A percentile compares a stretch with the other conserved stretches of the same genome.
phyloP scores from a whole-genome alignment of 2,797 vertebrate genomes.

The Phoxinus dragarum region DNA sequence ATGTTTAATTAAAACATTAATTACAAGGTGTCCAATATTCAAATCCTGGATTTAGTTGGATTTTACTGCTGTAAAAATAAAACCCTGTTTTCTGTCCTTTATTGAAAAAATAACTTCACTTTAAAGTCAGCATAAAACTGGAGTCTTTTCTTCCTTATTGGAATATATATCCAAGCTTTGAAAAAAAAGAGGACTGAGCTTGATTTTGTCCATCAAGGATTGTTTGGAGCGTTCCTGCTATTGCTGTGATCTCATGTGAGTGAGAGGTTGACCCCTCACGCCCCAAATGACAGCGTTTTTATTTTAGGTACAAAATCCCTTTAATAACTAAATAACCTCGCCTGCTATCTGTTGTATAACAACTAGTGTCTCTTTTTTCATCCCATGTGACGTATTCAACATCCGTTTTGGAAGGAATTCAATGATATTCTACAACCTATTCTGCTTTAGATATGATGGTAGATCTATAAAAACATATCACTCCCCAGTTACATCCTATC shows the following conservation, averaged over 20 bases:
- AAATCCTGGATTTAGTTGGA: background rate
- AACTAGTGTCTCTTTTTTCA: background rate
- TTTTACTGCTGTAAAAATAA: background rate
- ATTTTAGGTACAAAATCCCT: background rate
- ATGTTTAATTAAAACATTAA: background rate
- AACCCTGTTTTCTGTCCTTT: background rate
- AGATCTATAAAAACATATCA: slow-evolving; percentile 9
- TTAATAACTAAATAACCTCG: background rate
- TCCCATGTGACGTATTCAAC: background rate
- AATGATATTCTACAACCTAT: background rate
- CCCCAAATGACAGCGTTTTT: background rate
- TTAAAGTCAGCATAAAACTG: background rate
- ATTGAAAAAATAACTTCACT: background rate
- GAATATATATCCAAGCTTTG: background rate
- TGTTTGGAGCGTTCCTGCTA: background rate
- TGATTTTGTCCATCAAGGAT: background rate
- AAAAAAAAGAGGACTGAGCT: too few species aligned
- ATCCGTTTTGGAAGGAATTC: background rate
- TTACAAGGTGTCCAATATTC: background rate
- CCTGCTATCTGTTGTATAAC: background rate
- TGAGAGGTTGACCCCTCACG: background rate
- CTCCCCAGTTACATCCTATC: background rate
- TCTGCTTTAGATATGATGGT: background rate
- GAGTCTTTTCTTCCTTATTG: background rate
- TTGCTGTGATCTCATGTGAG: background rate